These are phyloP conservation scores for Agonopterix arenella DNA, from an alignment of 2,888 invertebrate genomes.

Conservation along the genomic window DNA sequence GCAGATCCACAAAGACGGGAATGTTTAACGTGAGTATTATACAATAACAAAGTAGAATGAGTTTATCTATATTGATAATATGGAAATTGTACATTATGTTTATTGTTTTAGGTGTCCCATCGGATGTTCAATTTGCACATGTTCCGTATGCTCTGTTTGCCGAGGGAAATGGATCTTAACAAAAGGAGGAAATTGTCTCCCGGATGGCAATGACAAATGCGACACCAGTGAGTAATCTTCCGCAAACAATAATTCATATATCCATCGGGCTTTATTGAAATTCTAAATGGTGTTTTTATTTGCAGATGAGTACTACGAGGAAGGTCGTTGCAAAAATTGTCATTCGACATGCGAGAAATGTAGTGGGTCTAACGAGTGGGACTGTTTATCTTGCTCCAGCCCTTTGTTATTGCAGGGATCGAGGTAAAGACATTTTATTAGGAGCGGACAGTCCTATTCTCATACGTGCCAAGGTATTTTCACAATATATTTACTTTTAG, in stretches of 20 bases:
- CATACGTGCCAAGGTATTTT: constrained; percentile 6
- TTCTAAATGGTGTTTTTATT: constrained; percentile 28
- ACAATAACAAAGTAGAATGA: constrained; percentile 14
- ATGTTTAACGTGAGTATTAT: constrained; percentile 79
- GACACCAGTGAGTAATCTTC: constrained; percentile 79
- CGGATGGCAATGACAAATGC: constrained; percentile 84
- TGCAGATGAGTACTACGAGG: constrained; percentile 85
- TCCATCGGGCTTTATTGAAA: constrained; percentile 15
- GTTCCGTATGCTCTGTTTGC: constrained; percentile 84
- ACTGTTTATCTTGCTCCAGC: constrained; percentile 85
- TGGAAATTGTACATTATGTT: constrained; percentile 11
- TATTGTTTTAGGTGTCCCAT: constrained; percentile 79
- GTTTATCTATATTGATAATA: neutral
- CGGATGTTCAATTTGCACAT: constrained; percentile 86
- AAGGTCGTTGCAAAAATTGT: constrained; percentile 86
- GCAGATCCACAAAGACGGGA: constrained; percentile 86
- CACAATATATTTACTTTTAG: constrained; percentile 46
- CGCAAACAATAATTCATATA: constrained; percentile 25
- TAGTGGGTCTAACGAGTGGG: constrained; percentile 85
- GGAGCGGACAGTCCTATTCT: constrained; percentile 24
- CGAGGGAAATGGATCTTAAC: constrained; percentile 85
- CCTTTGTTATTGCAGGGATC: constrained; percentile 84
- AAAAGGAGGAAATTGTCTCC: constrained; percentile 84
- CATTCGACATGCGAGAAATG: constrained; percentile 91
- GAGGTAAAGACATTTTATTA: constrained; percentile 51